phyloP scores from a whole-genome alignment of 2,888 invertebrate genomes.

The Chelonus formosanus region DNA sequence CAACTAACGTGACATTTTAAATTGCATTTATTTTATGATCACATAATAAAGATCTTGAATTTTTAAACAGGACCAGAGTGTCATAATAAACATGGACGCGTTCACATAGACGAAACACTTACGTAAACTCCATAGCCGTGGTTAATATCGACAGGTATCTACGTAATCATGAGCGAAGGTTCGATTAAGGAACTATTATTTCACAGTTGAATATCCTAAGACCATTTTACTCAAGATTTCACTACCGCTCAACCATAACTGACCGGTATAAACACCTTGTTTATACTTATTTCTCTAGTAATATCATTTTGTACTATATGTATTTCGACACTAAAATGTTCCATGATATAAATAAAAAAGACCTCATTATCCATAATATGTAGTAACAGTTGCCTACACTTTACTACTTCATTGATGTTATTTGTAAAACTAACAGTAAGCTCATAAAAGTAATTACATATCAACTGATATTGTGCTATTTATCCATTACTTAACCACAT shows the following conservation, averaged over 20 bases:
- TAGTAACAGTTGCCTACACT: not conserved
- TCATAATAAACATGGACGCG: slow-evolving; percentile 9
- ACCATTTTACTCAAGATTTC: slow-evolving; percentile 23
- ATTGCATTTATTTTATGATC: not conserved
- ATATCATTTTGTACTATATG: slow-evolving; percentile 22
- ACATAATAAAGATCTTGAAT: not conserved
- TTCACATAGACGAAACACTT: slow-evolving; percentile 10
- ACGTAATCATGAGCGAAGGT: slow-evolving; percentile 21
- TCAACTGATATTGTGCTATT: too few species aligned
- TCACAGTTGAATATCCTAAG: slow-evolving; percentile 11
- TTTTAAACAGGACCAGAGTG: not conserved
- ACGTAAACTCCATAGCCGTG: slow-evolving; percentile 10
- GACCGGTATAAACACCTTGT: slow-evolving; percentile 17
- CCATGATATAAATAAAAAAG: slow-evolving; percentile 3
- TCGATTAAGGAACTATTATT: slow-evolving; percentile 18
- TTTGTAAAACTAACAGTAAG: slow-evolving; percentile 23
- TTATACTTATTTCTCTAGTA: slow-evolving; percentile 1
- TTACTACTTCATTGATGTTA: slow-evolving; percentile 9
- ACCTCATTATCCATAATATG: not conserved
- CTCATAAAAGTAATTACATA: not conserved
- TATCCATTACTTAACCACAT: too few species aligned
- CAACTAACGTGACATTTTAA: not conserved
- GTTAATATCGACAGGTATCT: slow-evolving; percentile 24
- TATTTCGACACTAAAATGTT: not conserved
- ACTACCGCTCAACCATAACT: slow-evolving; percentile 17